A percentile compares a stretch with the other conserved stretches of the same genome.
Conservation (phyloP, 2,888 invertebrate genomes). For the Meganola albula region DNA sequence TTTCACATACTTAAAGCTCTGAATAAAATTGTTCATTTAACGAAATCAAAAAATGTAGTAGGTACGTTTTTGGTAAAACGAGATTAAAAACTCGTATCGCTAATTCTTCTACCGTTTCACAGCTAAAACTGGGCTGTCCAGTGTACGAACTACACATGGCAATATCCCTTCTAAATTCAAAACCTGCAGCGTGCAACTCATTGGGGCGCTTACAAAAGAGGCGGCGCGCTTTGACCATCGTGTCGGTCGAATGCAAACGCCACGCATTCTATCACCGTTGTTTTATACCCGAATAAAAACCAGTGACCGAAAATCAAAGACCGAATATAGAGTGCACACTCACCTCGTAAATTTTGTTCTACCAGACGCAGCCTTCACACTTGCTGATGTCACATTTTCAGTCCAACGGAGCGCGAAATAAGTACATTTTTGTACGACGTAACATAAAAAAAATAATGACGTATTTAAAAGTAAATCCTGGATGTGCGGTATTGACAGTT, state of each 20-base stretch:
- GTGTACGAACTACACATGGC: not conserved
- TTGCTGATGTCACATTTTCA: constrained; percentile 75
- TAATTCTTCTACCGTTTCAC: not conserved
- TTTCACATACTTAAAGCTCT: too few relatives aligned
- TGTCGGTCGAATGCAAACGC: constrained; percentile 8
- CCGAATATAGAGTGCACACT: constrained; percentile 56
- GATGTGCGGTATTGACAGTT: constrained; percentile 49
- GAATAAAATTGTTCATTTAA: too few relatives aligned
- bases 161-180: constrained; percentile 14
- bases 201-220: constrained; percentile 17
- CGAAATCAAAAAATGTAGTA: too few relatives aligned
- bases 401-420: constrained; percentile 76
- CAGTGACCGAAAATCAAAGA: constrained; percentile 63
- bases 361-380: constrained; percentile 54
- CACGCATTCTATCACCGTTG: constrained; percentile 28
- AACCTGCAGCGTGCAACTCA: constrained; percentile 18
- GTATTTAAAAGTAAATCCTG: constrained; percentile 68
- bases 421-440: constrained; percentile 75
- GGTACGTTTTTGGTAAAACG: too few relatives aligned
- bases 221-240: constrained; percentile 16
- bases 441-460: too few relatives aligned
- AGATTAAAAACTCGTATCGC: too few relatives aligned
- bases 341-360: constrained; percentile 53
- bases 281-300: constrained; percentile 54
- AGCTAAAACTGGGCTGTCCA: not conserved